A percentile compares a stretch with the other conserved stretches of the same genome.
These are phyloP conservation scores for Galago senegalensis DNA, from an alignment of 2,797 vertebrate species.

Conservation along the genomic window DNA sequence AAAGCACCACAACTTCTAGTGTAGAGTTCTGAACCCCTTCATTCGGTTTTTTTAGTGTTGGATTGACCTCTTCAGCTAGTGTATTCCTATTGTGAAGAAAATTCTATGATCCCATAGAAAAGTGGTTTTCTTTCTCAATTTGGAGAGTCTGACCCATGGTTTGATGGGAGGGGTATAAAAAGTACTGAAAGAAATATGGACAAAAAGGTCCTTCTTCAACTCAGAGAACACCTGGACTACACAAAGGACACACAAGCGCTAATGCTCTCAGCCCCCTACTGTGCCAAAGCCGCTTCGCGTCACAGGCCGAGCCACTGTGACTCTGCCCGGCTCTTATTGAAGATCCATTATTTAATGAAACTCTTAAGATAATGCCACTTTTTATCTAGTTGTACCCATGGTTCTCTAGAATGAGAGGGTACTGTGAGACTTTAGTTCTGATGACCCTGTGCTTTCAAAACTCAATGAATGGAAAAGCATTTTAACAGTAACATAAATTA, in stretches of 20 bases:
- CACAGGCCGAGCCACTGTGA: not conserved
- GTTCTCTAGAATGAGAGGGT: constrained; percentile 2
- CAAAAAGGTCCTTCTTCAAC: constrained; percentile 72
- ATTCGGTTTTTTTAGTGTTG: constrained; percentile 58
- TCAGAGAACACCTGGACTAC: constrained; percentile 70
- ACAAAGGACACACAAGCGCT: constrained; percentile 45
- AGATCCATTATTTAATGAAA: constrained; percentile 31
- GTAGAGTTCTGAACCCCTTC: constrained; percentile 61
- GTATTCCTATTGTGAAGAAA: constrained; percentile 75
- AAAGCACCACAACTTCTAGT: constrained; percentile 54
- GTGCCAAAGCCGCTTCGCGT: not conserved
- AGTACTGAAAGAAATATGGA: constrained; percentile 69
- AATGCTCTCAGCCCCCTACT: constrained; percentile 33
- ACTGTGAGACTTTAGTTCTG: constrained; percentile 1
- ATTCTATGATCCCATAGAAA: constrained; percentile 80
- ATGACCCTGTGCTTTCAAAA: constrained; percentile 31
- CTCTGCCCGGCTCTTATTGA: not conserved
- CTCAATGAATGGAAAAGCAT: constrained; percentile 27
- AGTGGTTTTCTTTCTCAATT: constrained; percentile 49
- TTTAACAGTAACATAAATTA: constrained; percentile 39
- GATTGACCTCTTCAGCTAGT: constrained; percentile 70
- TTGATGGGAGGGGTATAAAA: constrained; percentile 8
- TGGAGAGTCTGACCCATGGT: constrained; percentile 64
- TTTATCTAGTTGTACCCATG: constrained; percentile 7
- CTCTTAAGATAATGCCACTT: constrained; percentile 66